phyloP scores from a whole-genome alignment of 2,113 vertebrate genomes.

The Carassius gibelio region DNA sequence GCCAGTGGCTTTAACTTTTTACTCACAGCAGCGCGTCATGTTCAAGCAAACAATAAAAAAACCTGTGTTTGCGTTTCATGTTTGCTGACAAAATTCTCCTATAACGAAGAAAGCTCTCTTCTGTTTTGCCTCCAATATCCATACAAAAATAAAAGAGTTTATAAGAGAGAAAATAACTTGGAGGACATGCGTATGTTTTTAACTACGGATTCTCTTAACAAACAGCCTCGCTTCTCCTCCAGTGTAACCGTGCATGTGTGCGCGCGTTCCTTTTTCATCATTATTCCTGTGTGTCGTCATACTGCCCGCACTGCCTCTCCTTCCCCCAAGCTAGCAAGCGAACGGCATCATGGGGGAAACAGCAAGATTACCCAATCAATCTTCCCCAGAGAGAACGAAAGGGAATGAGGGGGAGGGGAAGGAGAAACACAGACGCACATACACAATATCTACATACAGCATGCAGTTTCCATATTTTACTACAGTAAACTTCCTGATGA shows the following conservation, averaged over 20 bases:
- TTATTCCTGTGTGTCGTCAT: conserved; percentile 61
- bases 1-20: conserved; percentile 37
- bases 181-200: not conserved
- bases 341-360: conserved; percentile 72
- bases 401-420: conserved; percentile 43
- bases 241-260: conserved; percentile 45
- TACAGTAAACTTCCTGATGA: conserved; percentile 25
- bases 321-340: conserved; percentile 54
- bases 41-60: not conserved
- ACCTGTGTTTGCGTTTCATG: not conserved
- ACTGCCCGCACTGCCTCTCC: conserved; percentile 59
- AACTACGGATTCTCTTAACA: not conserved
- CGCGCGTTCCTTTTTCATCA: conserved; percentile 53
- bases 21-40: not conserved
- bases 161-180: not conserved
- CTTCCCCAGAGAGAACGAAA: conserved; percentile 60
- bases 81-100: conserved; percentile 22
- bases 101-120: not conserved
- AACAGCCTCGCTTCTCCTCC: not conserved
- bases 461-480: not conserved
- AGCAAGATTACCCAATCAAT: conserved; percentile 77
- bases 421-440: conserved; percentile 47
- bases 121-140: not conserved
- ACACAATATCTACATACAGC: conserved; percentile 9
- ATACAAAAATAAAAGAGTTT: not conserved